Evolutionary conservation across 2,888 invertebrate species (phyloP), one percentile per base, ranked within the genome.

Genomic region (Aspidiotus rigidus): DNA sequence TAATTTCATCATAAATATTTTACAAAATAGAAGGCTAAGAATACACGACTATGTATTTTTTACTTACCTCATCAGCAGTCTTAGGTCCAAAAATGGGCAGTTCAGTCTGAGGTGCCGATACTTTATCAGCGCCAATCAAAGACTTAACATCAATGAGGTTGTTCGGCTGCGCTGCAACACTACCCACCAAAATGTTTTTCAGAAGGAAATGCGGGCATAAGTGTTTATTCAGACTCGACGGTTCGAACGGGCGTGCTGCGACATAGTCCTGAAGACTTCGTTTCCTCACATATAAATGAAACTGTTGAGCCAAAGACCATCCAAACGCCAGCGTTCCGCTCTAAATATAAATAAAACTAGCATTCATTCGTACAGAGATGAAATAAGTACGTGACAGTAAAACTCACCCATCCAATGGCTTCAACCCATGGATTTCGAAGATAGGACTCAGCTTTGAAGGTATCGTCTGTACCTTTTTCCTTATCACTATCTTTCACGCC

Each of bases 261-360:
- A 28, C 6, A 40, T 44, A 42, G 59, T 71, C 69, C 59, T 73
- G 74, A 54, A 75, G 74, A 64, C 74, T 75, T 17, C 75, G 69
- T 44, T 74, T 76, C 71, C 77, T 76, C 16, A 74, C 74, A 13
- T 76, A 76, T 7, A 78, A 73, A 71, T 78, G 78, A 60, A 84
- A 76, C 1, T 84, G 77, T 74, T 86, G 85, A 74, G 83, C 84
- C 17, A 85, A 80, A 71, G 84, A 83, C 83, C 84, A 85, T 57
- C 85, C 85, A 71, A 84, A 75, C 15, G 85, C 82, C 60, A 85
- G 75, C 16, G 82, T 81, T 73, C 85, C 81, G 73, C 85, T 84
- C 86, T 86, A 79, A 71, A 79, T 78, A 70, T 7, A 16, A 9
- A 15, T 11, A 53, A 0, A 8, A 13, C 40, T 15, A 8, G 8